These are phyloP conservation scores for Cardiocondyla obscurior DNA, from an alignment of 1,140 invertebrate genomes.

Conservation along the genomic window DNA sequence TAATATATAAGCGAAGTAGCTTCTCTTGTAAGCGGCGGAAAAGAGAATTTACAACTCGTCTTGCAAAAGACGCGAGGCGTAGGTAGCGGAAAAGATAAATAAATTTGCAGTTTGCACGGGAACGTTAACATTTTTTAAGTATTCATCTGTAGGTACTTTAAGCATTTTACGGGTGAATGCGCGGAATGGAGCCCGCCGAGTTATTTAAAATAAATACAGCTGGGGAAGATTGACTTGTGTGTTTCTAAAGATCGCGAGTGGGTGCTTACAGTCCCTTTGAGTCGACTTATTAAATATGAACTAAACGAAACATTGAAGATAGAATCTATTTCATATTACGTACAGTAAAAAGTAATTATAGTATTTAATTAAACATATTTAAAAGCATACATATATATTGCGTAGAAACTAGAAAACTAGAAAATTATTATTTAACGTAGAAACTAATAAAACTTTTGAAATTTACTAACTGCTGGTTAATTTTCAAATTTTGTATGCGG, in stretches of 20 bases:
- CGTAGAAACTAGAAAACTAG: no score
- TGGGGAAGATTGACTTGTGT: not conserved
- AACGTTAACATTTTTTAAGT: not conserved
- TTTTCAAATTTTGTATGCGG: not conserved
- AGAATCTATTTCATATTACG: not conserved
- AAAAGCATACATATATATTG: no score
- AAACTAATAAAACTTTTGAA: not conserved
- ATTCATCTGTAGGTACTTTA: not conserved
- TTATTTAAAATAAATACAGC: not conserved
- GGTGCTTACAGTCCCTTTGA: not conserved
- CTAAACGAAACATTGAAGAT: not conserved
- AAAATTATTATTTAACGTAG: not conserved
- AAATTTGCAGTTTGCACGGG: not conserved
- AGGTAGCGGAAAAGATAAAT: not conserved
- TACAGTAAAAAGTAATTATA: not conserved
- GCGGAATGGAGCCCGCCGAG: not conserved
- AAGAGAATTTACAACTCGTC: conserved; percentile 30
- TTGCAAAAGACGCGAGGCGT: not conserved
- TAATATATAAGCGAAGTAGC: not conserved
- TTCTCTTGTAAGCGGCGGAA: not conserved
- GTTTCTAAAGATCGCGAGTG: not conserved
- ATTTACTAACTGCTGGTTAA: not conserved
- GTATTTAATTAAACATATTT: not conserved
- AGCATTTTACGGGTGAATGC: not conserved
- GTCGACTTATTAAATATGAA: not conserved